These are phyloP conservation scores for Zingel zingel DNA, from an alignment of 2,113 vertebrate species.

Conservation along the genomic window DNA sequence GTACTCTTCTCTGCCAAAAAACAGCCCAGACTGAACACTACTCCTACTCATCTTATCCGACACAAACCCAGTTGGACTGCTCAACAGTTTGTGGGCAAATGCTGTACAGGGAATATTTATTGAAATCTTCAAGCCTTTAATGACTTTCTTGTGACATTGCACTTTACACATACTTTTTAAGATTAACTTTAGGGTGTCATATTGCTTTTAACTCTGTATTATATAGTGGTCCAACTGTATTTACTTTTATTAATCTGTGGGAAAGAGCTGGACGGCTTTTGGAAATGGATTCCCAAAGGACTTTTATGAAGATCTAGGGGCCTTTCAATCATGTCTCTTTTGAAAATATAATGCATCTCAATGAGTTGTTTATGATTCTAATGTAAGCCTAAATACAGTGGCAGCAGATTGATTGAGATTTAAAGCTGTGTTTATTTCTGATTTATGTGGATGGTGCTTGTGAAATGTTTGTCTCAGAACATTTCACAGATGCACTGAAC, in stretches of 20 bases:
- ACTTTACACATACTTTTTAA: conserved; percentile 71
- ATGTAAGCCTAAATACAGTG: conserved; percentile 13
- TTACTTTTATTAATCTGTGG: conserved; percentile 1
- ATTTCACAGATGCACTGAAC: neutral
- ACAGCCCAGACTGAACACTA: conserved; percentile 25
- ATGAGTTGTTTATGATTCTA: conserved; percentile 13
- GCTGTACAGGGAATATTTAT: conserved; percentile 70
- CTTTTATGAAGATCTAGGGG: conserved; percentile 36
- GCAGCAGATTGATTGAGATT: conserved; percentile 2
- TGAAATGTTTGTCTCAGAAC: neutral
- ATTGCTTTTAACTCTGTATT: conserved; percentile 36
- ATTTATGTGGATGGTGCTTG: conserved; percentile 9
- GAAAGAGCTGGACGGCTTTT: conserved; percentile 15
- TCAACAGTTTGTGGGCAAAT: neutral
- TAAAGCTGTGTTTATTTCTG: conserved; percentile 15
- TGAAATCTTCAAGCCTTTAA: conserved; percentile 49
- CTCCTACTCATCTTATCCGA: conserved; percentile 21
- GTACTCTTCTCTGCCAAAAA: conserved; percentile 23
- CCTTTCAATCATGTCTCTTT: conserved; percentile 29
- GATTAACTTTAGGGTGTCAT: conserved; percentile 18
- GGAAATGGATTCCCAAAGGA: conserved; percentile 5
- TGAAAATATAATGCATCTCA: conserved; percentile 10
- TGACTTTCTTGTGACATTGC: conserved; percentile 62
- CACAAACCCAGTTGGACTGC: conserved; percentile 14
- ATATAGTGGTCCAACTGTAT: conserved; percentile 46